Evolutionary conservation across 2,888 invertebrate species (phyloP).

Genomic region (Pocota personata): DNA sequence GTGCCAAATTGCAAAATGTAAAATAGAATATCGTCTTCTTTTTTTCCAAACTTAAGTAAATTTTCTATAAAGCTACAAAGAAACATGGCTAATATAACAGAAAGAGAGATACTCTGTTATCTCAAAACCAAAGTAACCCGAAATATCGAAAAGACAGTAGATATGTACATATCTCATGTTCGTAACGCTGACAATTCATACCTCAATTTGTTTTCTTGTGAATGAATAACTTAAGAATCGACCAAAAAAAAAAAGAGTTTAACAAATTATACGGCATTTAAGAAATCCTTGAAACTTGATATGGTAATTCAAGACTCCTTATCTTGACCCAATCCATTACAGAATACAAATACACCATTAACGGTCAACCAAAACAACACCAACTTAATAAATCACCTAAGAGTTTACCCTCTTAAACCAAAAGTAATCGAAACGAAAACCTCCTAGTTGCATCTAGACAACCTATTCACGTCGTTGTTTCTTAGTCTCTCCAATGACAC

Average conservation of each 20-base stretch:
- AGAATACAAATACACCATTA: constrained; percentile 21
- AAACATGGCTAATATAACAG: too few species aligned
- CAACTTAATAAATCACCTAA: constrained; percentile 60
- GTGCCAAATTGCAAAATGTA: too few species aligned
- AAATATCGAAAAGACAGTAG: too few species aligned
- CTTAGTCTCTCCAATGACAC: constrained; percentile 45
- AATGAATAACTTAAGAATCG: not conserved
- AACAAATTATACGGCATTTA: constrained; percentile 44
- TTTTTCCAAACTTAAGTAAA: too few species aligned
- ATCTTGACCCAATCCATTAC: constrained; percentile 51
- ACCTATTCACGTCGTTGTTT: not conserved
- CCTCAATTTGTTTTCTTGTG: not conserved
- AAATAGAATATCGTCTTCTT: too few species aligned
- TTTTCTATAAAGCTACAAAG: too few species aligned
- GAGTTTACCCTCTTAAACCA: constrained; percentile 15
- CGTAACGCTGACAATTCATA: too few species aligned
- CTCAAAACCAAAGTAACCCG: too few species aligned
- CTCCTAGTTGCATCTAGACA: not conserved
- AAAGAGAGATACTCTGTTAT: too few species aligned
- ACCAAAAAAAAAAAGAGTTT: constrained; percentile 1
- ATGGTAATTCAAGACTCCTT: constrained; percentile 48
- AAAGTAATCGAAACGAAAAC: not conserved
- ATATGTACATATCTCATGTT: too few species aligned
- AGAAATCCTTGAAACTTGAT: constrained; percentile 57
- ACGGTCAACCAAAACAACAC: constrained; percentile 12